phyloP scores from a whole-genome alignment of 2,888 invertebrate species.

The Odontocerum albicorne region DNA sequence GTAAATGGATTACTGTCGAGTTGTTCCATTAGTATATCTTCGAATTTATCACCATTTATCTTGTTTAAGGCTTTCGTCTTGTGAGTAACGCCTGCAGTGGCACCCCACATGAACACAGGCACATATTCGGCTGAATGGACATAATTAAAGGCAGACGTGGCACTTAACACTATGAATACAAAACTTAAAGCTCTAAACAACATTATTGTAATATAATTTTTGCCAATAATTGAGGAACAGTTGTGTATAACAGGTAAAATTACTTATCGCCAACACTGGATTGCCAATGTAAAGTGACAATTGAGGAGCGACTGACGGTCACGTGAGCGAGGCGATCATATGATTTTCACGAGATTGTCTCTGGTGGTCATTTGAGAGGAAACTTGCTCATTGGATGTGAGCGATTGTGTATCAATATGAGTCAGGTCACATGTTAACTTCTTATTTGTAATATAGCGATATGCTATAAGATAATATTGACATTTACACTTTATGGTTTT shows the following conservation, averaged over 20 bases:
- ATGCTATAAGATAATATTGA: too few species aligned
- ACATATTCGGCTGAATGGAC: slow-evolving; percentile 45
- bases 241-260: too few species aligned
- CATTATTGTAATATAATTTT: too few species aligned
- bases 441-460: too few species aligned
- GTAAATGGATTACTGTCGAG: slow-evolving; percentile 48
- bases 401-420: too few species aligned
- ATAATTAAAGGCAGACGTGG: background rate
- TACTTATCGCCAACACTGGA: too few species aligned
- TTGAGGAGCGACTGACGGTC: slow-evolving; percentile 51
- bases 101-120: slow-evolving; percentile 64
- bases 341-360: slow-evolving; percentile 42
- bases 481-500: too few species aligned
- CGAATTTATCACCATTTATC: slow-evolving; percentile 46
- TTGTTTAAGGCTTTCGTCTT: slow-evolving; percentile 46
- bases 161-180: background rate
- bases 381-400: too few species aligned
- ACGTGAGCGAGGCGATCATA: slow-evolving; percentile 58
- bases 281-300: slow-evolving; percentile 44
- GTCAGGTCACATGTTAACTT: too few species aligned
- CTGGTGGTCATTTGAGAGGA: slow-evolving; percentile 5
- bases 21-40: slow-evolving; percentile 45
- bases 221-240: too few species aligned
- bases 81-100: slow-evolving; percentile 41
- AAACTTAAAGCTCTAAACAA: background rate